Conservation (phyloP, 53 echinoderm and acorn worm genomes). For the Temnopleurus reevesii region DNA sequence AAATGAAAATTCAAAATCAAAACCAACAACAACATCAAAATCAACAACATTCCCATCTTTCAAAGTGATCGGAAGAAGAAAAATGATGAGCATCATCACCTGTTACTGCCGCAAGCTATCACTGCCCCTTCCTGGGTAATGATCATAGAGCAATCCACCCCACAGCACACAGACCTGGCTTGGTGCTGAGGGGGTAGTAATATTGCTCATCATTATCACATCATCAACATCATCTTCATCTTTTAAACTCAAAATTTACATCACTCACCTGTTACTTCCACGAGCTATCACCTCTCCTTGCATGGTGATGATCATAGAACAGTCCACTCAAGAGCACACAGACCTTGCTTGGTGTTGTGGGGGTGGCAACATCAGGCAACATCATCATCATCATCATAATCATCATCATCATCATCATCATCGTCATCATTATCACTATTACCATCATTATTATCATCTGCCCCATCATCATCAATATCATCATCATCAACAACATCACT, state of each 20-base stretch:
- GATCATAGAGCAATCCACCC: constrained; percentile 85
- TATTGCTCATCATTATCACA: too few relatives aligned
- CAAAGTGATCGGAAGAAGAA: too few relatives aligned
- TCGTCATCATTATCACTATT: background rate
- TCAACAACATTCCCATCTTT: too few relatives aligned
- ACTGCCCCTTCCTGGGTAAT: constrained; percentile 73
- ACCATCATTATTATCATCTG: background rate
- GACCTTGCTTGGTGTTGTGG: constrained; percentile 63
- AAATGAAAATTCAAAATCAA: too few relatives aligned
- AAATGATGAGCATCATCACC: too few relatives aligned
- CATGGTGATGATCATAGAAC: constrained; percentile 77
- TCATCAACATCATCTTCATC: too few relatives aligned
- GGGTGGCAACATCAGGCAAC: constrained; percentile 63
- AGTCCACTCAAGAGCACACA: constrained; percentile 89
- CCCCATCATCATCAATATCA: background rate
- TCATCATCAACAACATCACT: background rate
- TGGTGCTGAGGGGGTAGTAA: constrained; percentile 65
- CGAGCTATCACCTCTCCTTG: constrained; percentile 80
- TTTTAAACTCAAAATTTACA: too few relatives aligned
- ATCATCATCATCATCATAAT: background rate
- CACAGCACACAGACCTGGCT: constrained; percentile 77
- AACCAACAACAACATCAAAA: too few relatives aligned
- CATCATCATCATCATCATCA: background rate
- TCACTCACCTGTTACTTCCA: constrained; percentile 96
- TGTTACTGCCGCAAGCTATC: constrained; percentile 93